Percentiles rank a stretch among this genome's conserved stretches.
These are phyloP conservation scores for Phallusia fumigata DNA, from an alignment of 23 tunicate species.

Conservation along the genomic window DNA sequence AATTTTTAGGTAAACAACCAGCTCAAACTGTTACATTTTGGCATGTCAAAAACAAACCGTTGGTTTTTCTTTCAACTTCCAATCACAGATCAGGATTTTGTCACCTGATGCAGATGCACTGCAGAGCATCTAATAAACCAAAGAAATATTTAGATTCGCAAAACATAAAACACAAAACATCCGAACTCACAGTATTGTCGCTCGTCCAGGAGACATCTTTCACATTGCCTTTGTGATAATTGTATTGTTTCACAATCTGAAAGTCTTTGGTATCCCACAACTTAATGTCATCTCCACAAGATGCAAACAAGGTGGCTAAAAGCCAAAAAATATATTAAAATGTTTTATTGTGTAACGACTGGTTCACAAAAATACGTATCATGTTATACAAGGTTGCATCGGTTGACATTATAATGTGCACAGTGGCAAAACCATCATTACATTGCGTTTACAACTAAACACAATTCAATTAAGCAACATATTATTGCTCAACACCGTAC, in stretches of 20 bases:
- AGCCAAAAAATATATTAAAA: background rate
- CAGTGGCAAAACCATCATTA: too few relatives aligned
- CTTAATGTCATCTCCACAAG: constrained; percentile 79
- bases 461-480: too few relatives aligned
- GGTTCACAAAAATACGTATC: too few relatives aligned
- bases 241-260: constrained; percentile 50
- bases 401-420: too few relatives aligned
- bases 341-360: too few relatives aligned
- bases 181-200: constrained; percentile 46
- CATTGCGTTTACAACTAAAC: too few relatives aligned
- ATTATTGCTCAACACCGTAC: too few relatives aligned
- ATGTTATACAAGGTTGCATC: too few relatives aligned
- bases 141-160: background rate
- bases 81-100: constrained; percentile 38
- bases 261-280: constrained; percentile 68
- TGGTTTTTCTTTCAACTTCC: constrained; percentile 36
- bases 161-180: background rate
- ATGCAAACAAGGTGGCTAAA: constrained; percentile 50
- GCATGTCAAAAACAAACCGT: constrained; percentile 16
- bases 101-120: constrained; percentile 52
- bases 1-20: too few relatives aligned
- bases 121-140: constrained; percentile 35
- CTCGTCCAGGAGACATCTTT: constrained; percentile 79
- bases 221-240: constrained; percentile 58
- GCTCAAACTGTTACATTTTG: too few relatives aligned